Evolutionary conservation across 1,140 invertebrate genomes (phyloP).

Genomic region (Drosophila trapezifrons): DNA sequence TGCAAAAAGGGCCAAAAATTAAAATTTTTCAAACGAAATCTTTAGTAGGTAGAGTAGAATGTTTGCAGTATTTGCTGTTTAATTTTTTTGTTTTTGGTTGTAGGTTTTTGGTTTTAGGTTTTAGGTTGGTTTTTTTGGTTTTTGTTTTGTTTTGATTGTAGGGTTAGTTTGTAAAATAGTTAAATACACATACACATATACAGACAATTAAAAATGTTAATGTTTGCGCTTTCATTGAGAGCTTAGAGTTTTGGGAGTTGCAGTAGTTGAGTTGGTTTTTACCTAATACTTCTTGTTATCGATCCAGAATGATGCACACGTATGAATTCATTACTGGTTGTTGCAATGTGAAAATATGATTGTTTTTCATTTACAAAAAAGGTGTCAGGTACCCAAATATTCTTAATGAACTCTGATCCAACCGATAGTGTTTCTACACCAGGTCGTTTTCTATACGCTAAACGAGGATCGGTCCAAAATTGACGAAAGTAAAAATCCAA

Average conservation of each 20-base stretch:
- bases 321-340: conserved; percentile 98
- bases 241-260: conserved; percentile 54
- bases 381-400: conserved; percentile 99
- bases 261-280: conserved; percentile 84
- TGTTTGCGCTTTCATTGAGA: conserved; percentile 49
- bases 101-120: conserved; percentile 33
- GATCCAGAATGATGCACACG: conserved; percentile 96
- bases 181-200: conserved; percentile 76
- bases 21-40: conserved; percentile 58
- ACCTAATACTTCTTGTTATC: conserved; percentile 98
- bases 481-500: conserved; percentile 99
- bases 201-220: conserved; percentile 68
- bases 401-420: conserved; percentile 97
- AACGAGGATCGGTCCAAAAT: conserved; percentile 97
- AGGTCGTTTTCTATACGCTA: conserved; percentile 94
- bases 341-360: conserved; percentile 98
- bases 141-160: conserved; percentile 33
- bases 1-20: conserved; percentile 69
- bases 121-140: conserved; percentile 29
- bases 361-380: conserved; percentile 99
- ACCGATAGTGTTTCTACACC: conserved; percentile 95
- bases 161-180: conserved; percentile 52
- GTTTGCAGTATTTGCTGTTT: conserved; percentile 34
- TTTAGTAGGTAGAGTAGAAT: conserved; percentile 28
- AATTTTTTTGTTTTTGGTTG: conserved; percentile 41